A percentile compares a stretch with the other conserved stretches of the same genome.
phyloP scores from a whole-genome alignment of 2,113 vertebrate species.

The Steatornis caripensis region DNA sequence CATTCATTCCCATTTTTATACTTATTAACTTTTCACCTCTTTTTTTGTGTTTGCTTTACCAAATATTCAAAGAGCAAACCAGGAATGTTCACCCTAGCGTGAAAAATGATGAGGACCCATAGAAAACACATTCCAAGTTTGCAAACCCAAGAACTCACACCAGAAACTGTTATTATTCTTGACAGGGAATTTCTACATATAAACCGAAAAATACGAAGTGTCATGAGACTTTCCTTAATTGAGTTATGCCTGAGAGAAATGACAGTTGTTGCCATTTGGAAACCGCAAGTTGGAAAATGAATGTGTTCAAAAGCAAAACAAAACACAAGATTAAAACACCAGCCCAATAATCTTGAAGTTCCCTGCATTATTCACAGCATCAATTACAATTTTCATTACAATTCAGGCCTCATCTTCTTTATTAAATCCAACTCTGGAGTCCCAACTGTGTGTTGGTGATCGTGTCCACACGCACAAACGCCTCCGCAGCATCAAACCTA shows the following conservation, averaged over 20 bases:
- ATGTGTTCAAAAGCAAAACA: background rate
- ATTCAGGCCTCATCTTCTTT: background rate
- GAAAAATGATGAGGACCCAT: background rate
- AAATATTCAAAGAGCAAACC: background rate
- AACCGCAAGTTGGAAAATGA: conserved; percentile 13
- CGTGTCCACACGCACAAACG: background rate
- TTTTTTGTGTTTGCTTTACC: background rate
- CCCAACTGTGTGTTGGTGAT: accelerated
- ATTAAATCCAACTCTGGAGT: background rate
- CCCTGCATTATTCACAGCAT: background rate
- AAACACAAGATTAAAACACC: background rate
- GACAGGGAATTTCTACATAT: conserved; percentile 17
- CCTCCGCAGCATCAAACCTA: background rate
- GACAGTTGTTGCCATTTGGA: conserved; percentile 5
- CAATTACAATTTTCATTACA: background rate
- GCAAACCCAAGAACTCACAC: background rate
- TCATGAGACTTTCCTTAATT: conserved; percentile 32
- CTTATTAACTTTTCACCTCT: background rate
- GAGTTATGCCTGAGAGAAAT: conserved; percentile 33
- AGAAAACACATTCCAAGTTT: conserved; percentile 15
- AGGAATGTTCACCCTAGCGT: background rate
- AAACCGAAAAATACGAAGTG: conserved; percentile 39
- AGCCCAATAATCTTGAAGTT: background rate
- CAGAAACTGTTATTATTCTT: conserved; percentile 11
- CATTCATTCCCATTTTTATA: background rate